These are phyloP conservation scores for Phylloscopus trochilus DNA, from an alignment of 2,113 vertebrate species.

Conservation along the genomic window DNA sequence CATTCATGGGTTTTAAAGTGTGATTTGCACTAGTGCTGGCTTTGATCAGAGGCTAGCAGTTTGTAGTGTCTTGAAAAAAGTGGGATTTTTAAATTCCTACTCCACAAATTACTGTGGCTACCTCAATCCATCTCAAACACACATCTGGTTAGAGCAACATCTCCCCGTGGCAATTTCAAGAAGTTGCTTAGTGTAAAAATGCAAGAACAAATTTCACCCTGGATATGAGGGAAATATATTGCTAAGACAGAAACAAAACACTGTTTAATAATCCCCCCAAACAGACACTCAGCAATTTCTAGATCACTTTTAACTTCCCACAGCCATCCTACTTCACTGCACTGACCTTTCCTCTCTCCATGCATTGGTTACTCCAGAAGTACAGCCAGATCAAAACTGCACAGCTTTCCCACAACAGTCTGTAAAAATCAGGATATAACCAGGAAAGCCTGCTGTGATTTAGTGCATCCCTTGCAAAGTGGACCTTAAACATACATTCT, in stretches of 20 bases:
- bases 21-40: not conserved
- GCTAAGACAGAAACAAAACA: not conserved
- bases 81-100: not conserved
- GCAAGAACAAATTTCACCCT: not conserved
- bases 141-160: not conserved
- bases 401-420: fast-evolving
- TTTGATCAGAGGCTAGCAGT: not conserved
- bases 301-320: not conserved
- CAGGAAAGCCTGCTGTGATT: not conserved
- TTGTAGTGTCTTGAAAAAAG: not conserved
- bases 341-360: not conserved
- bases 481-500: not conserved
- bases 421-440: not conserved
- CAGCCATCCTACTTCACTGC: not conserved
- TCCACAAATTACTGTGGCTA: not conserved
- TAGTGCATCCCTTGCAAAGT: not conserved
- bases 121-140: not conserved
- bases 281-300: not conserved
- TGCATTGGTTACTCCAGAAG: not conserved
- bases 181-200: not conserved
- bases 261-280: not conserved
- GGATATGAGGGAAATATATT: fast-evolving
- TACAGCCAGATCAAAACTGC: not conserved
- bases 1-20: fast-evolving
- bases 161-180: fast-evolving